Percentiles rank a stretch among this genome's conserved stretches.
Conservation (phyloP, 2,888 invertebrate genomes). For the Dysmachus trigonus region DNA sequence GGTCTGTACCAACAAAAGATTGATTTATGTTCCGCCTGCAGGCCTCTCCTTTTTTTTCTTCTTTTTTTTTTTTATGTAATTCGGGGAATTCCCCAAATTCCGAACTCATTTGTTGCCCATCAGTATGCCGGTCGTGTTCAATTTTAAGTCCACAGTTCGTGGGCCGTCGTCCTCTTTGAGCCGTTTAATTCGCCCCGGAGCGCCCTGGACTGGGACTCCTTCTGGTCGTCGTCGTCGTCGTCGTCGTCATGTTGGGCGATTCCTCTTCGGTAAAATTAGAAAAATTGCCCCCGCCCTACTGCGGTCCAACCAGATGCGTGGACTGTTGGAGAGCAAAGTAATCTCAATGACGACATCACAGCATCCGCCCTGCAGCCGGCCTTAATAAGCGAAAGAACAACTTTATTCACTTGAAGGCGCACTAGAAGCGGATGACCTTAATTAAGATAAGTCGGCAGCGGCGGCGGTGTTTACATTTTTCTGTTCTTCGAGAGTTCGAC, state of each 20-base stretch:
- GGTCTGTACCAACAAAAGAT: conserved; percentile 23
- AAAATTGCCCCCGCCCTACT: background rate
- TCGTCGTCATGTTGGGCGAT: background rate
- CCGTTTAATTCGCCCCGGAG: background rate
- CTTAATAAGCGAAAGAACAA: background rate
- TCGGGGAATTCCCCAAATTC: conserved; percentile 20
- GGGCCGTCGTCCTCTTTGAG: background rate
- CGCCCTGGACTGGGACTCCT: background rate
- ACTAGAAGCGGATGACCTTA: conserved; percentile 3
- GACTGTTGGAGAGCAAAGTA: background rate
- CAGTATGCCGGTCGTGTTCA: background rate
- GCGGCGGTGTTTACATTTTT: conserved; percentile 4
- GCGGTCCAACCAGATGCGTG: background rate
- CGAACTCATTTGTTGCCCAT: conserved; percentile 16
- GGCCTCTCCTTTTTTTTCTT: background rate
- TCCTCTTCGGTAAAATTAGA: conserved; percentile 6
- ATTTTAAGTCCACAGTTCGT: background rate
- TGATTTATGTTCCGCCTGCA: conserved; percentile 26
- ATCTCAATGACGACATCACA: background rate
- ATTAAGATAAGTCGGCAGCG: conserved; percentile 8
- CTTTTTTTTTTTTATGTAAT: background rate
- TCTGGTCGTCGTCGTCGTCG: too few relatives aligned
- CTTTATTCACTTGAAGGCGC: background rate
- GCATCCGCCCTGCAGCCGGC: background rate
- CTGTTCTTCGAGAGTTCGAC: background rate